These are phyloP conservation scores for Leptobrachium leishanense DNA, from an alignment of 2,113 vertebrate genomes.

Conservation along the genomic window DNA sequence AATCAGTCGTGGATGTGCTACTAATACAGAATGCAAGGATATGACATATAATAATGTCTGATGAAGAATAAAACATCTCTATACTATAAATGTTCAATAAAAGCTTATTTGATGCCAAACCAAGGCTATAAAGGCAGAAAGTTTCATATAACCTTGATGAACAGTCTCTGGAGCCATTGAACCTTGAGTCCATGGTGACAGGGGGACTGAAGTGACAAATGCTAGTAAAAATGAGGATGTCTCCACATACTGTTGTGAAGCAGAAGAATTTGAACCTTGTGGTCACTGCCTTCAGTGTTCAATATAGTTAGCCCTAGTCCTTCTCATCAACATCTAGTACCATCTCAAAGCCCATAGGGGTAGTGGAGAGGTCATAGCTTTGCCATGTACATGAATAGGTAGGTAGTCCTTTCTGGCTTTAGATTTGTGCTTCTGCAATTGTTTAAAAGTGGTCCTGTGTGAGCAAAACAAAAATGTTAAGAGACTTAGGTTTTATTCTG, in stretches of 20 bases:
- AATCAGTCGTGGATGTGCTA: background rate
- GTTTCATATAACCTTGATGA: constrained; percentile 9
- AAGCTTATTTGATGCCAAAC: constrained; percentile 1
- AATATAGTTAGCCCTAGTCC: constrained; percentile 5
- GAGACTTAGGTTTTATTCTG: background rate
- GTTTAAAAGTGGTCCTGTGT: constrained; percentile 42
- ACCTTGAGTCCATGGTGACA: constrained; percentile 8
- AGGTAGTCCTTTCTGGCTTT: constrained; percentile 20
- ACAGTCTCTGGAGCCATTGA: constrained; percentile 21
- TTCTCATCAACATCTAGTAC: constrained; percentile 7
- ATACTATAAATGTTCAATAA: background rate
- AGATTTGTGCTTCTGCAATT: constrained; percentile 22
- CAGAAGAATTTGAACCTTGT: constrained; percentile 2
- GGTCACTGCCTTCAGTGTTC: constrained; percentile 16
- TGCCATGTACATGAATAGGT: background rate
- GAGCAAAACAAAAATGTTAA: constrained; percentile 47
- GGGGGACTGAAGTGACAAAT: background rate
- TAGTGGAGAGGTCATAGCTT: constrained; percentile 22
- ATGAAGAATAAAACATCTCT: background rate
- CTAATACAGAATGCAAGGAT: background rate
- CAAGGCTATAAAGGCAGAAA: background rate
- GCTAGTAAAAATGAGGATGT: constrained; percentile 12
- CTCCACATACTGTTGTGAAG: background rate
- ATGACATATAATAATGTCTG: background rate
- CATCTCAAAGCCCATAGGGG: constrained; percentile 14